Evolutionary conservation across 2,113 vertebrate genomes (phyloP).

Genomic region (Aramus guarauna): DNA sequence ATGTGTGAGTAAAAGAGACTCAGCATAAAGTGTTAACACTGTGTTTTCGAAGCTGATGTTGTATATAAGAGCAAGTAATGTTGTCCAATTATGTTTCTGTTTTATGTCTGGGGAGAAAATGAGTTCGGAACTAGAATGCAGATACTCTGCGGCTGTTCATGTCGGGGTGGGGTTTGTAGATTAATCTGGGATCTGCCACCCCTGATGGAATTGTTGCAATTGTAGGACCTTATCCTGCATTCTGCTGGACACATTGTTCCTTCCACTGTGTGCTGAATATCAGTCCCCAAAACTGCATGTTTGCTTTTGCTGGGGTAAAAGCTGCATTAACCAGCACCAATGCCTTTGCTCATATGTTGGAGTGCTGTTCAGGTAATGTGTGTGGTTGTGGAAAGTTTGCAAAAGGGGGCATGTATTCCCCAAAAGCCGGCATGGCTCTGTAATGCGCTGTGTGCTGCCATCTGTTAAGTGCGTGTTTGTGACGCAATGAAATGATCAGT

Average conservation of each 20-base stretch:
- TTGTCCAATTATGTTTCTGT: conserved; percentile 39
- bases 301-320: conserved; percentile 62
- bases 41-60: conserved; percentile 44
- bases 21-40: conserved; percentile 52
- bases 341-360: conserved; percentile 52
- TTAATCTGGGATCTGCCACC: conserved; percentile 3
- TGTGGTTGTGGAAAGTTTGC: conserved; percentile 61
- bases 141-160: not conserved
- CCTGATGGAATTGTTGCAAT: not conserved
- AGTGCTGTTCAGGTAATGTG: conserved; percentile 53
- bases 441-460: conserved; percentile 59
- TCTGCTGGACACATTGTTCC: conserved; percentile 61
- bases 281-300: conserved; percentile 50
- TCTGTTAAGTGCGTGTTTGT: conserved; percentile 58
- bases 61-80: conserved; percentile 21
- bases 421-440: conserved; percentile 54
- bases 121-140: conserved; percentile 55
- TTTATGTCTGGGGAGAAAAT: conserved; percentile 53
- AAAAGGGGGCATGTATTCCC: conserved; percentile 62
- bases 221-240: conserved; percentile 55
- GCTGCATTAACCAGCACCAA: conserved; percentile 44
- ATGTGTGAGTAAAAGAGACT: conserved; percentile 50
- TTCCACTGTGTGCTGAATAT: conserved; percentile 54
- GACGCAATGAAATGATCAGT: conserved; percentile 28
- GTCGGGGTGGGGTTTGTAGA: not conserved